phyloP scores from a whole-genome alignment of 2,113 vertebrate genomes.

The Narcine bancroftii region DNA sequence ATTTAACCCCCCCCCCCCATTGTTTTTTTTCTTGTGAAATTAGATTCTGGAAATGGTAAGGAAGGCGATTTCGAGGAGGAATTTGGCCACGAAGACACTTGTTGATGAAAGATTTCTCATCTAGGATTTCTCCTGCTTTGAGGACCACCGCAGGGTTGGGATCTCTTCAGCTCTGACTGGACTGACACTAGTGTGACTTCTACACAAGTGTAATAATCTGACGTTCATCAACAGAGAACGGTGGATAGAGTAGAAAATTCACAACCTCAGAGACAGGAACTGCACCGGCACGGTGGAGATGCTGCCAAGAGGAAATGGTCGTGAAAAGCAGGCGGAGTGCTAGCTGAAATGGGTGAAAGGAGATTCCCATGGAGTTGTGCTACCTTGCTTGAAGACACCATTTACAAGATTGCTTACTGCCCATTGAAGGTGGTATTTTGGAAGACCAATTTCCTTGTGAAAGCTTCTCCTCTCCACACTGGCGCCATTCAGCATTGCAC shows the following conservation, averaged over 20 bases:
- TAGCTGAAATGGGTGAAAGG: neutral
- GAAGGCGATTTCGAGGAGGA: constrained; percentile 37
- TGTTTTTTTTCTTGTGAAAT: neutral
- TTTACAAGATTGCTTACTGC: neutral
- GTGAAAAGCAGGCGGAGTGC: neutral
- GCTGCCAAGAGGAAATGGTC: neutral
- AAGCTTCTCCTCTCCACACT: neutral
- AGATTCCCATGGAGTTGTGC: neutral
- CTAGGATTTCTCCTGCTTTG: neutral
- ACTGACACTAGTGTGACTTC: neutral
- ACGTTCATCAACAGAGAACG: neutral
- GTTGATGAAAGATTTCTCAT: constrained; percentile 43
- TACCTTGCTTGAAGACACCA: neutral
- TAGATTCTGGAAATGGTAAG: constrained; percentile 37
- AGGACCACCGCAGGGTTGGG: neutral
- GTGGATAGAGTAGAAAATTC: neutral
- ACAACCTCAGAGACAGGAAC: neutral
- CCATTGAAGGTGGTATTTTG: neutral
- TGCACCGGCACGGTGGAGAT: neutral
- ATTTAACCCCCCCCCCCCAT: neutral
- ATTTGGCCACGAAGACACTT: constrained; percentile 41
- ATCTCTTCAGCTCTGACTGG: too few relatives aligned
- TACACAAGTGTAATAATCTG: neutral
- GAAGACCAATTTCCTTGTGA: neutral
- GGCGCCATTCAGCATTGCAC: too few relatives aligned